Percentiles rank a stretch among this genome's conserved stretches.
Conservation (phyloP, 2,797 vertebrate genomes). For the Poeciliopsis paucimaculata region DNA sequence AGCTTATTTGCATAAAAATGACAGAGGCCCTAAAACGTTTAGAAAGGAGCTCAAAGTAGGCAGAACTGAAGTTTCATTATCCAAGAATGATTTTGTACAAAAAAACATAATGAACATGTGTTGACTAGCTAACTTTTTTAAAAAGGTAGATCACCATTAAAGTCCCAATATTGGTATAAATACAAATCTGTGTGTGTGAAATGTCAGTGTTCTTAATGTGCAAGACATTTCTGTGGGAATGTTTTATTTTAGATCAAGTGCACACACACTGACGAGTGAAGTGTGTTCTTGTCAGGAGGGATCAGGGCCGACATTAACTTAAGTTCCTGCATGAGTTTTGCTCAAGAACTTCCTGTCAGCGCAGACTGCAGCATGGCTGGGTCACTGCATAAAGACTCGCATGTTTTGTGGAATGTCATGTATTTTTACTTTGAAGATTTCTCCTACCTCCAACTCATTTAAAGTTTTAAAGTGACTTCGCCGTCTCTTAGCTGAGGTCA, state of each 20-base stretch:
- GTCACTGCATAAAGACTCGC: constrained; percentile 28
- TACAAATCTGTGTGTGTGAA: not conserved
- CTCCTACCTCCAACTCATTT: constrained; percentile 27
- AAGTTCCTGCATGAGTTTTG: not conserved
- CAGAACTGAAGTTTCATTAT: too few species aligned
- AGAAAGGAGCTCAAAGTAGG: too few species aligned
- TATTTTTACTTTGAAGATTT: constrained; percentile 60
- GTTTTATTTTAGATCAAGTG: not conserved
- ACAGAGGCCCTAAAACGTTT: too few species aligned
- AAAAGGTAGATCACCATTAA: not conserved
- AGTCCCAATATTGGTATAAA: not conserved
- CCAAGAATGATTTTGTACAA: too few species aligned
- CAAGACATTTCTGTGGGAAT: not conserved
- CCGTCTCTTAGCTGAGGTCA: constrained; percentile 21
- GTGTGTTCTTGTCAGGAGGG: not conserved
- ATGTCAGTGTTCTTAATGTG: not conserved
- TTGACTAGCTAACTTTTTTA: not conserved
- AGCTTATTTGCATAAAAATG: too few species aligned
- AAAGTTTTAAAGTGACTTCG: constrained; percentile 34
- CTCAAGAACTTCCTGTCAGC: not conserved
- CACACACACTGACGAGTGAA: not conserved
- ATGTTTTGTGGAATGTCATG: constrained; percentile 31
- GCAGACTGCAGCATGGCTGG: not conserved
- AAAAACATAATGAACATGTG: too few species aligned
- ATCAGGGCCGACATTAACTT: not conserved